Evolutionary conservation across 2,113 vertebrate species (phyloP), one percentile per base, ranked within the genome.

Genomic region (Gadus macrocephalus): DNA sequence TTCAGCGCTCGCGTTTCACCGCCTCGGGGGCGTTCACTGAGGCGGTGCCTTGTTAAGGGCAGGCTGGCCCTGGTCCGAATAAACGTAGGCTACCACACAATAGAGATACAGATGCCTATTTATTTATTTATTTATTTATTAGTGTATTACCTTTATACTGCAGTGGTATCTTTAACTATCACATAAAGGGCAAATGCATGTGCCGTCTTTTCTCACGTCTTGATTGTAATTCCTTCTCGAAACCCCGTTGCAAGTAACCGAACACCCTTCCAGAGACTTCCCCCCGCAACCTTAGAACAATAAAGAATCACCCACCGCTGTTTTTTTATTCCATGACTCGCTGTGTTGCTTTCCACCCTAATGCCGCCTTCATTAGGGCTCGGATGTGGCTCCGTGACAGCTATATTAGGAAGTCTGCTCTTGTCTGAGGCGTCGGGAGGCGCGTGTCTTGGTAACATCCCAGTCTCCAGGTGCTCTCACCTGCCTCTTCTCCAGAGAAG

Each of bases 401-500:
- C 72, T 89, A 90, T 89, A 91, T 81, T 59, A 67, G 77, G 76
- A 86, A 81, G 78, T 85, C 78, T 82, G 77, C 69, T 70, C 72
- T 73, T 83, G 77, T 84, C 77, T 76, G 78, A 62, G 70, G 87
- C 85, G 90, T 49, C 42, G 65, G 79, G 87, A 70, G 79, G 22
- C 12, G 61, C 75, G 66, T 82, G 81, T 88, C 83, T 78, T 53
- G 70, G 82, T 83, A 87, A 87, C 86, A 66, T 64, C 67, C 67
- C 70, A 49, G 67, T 89, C 91, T 92, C 72, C 12, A 80, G 87
- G 84, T 91, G 74, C 15, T 72, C 55, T 84, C 81, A 85, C 78
- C 87, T 89, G 61, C 67, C 80, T 81, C 60, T 85, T 91, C 95
- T 91, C 93, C 66, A 31, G 92, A 91, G 95, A 89, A 70, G 78